A percentile compares a stretch with the other conserved stretches of the same genome.
phyloP scores from a whole-genome alignment of 2,113 vertebrate species.

The Gallinago paraguaiae region DNA sequence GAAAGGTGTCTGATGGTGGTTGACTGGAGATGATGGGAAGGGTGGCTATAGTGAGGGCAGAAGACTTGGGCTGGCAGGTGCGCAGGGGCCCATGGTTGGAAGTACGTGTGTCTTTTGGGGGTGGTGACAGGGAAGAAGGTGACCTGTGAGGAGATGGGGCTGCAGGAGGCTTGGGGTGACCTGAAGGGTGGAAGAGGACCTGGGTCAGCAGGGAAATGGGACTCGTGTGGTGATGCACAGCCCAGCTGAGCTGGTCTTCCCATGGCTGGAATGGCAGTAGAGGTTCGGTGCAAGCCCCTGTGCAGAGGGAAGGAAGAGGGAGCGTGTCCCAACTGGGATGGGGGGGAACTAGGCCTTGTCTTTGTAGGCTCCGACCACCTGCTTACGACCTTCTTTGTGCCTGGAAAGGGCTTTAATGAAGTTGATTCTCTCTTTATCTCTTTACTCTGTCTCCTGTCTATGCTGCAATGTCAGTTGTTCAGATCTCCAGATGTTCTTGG shows the following conservation, averaged over 20 bases:
- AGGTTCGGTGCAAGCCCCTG: not conserved
- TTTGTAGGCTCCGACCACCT: not conserved
- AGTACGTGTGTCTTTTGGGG: not conserved
- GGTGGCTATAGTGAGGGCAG: not conserved
- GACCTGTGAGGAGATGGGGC: not conserved
- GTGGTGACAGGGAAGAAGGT: not conserved
- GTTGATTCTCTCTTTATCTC: not conserved
- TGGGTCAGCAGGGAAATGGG: not conserved
- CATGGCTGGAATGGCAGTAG: not conserved
- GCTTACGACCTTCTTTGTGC: not conserved
- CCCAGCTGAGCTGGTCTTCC: not conserved
- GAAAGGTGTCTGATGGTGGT: not conserved
- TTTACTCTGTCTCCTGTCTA: not conserved
- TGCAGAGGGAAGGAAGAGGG: not conserved
- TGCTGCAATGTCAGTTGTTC: not conserved
- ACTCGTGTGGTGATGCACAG: not conserved
- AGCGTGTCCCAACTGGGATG: rapidly evolving
- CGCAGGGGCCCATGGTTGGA: not conserved
- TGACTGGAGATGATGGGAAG: not conserved
- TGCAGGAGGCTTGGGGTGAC: not conserved
- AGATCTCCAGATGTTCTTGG: not conserved
- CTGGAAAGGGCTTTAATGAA: not conserved
- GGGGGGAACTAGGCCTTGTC: not conserved
- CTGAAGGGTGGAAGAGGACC: not conserved
- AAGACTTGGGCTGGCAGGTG: not conserved